Evolutionary conservation across 2,797 vertebrate species (phyloP).

Genomic region (Pipistrellus pygmaeus): DNA sequence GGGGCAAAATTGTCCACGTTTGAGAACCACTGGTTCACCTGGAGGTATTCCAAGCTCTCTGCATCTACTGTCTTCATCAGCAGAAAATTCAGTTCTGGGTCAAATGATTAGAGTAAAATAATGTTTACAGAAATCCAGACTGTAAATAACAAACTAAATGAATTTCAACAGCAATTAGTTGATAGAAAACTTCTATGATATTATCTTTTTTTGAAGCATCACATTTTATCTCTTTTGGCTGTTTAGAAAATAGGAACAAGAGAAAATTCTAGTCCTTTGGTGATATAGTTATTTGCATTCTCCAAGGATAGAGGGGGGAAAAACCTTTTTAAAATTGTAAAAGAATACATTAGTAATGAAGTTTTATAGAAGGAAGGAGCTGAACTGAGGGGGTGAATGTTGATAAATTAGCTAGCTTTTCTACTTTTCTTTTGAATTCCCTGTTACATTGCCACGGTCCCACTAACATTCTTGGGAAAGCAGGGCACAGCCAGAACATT

Average conservation of each 20-base stretch:
- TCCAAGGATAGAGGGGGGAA: conserved; percentile 2
- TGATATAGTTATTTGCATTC: conserved; percentile 69
- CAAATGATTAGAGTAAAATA: neutral
- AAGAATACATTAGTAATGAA: conserved; percentile 73
- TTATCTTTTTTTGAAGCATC: conserved; percentile 54
- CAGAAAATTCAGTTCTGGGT: conserved; percentile 54
- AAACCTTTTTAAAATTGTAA: conserved; percentile 37
- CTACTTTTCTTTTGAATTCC: conserved; percentile 79
- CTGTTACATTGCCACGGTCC: conserved; percentile 76
- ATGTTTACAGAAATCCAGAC: conserved; percentile 54
- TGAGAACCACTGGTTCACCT: conserved; percentile 21
- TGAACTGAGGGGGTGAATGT: conserved; percentile 75
- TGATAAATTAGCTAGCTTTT: conserved; percentile 77
- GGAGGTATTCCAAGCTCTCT: neutral
- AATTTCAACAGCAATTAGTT: conserved; percentile 26
- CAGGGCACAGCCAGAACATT: conserved; percentile 69
- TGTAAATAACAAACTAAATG: conserved; percentile 19
- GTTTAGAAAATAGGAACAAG: conserved; percentile 70
- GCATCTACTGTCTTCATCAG: neutral
- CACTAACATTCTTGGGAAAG: conserved; percentile 80
- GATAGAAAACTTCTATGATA: conserved; percentile 49
- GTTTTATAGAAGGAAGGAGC: conserved; percentile 74
- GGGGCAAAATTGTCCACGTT: neutral
- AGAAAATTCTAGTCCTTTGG: conserved; percentile 64
- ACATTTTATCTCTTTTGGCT: conserved; percentile 57